phyloP scores from a whole-genome alignment of 2,888 invertebrate genomes.

The Lithophane ornitopus region DNA sequence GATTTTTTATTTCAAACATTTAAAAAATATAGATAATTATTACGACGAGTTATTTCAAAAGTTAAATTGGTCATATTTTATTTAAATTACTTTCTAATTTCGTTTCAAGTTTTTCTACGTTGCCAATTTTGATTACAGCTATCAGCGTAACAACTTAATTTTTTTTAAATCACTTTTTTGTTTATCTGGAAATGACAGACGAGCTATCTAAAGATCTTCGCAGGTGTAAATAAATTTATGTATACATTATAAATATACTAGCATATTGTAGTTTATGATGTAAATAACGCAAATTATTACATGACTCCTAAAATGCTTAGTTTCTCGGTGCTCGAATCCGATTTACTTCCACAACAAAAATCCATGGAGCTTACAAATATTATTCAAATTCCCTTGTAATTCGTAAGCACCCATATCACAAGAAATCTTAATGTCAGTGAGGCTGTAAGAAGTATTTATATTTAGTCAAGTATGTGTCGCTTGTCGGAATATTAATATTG shows the following conservation, averaged over 20 bases:
- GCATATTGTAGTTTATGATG: neutral
- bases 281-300: neutral
- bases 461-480: conserved; percentile 51
- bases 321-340: neutral
- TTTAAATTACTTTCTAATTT: conserved; percentile 70
- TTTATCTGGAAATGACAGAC: conserved; percentile 29
- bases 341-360: neutral
- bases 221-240: neutral
- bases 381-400: conserved; percentile 34
- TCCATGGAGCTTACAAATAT: neutral
- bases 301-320: neutral
- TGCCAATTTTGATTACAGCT: conserved; percentile 54
- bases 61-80: conserved; percentile 72
- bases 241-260: neutral
- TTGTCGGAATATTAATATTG: conserved; percentile 59
- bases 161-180: conserved; percentile 58
- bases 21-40: conserved; percentile 31
- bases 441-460: conserved; percentile 55
- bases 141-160: conserved; percentile 37
- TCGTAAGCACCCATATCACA: conserved; percentile 3
- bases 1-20: conserved; percentile 32
- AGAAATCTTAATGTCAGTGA: conserved; percentile 27
- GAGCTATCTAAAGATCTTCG: neutral
- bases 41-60: conserved; percentile 57
- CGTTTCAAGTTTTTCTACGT: conserved; percentile 59